Percentiles rank a stretch among this genome's conserved stretches.
phyloP scores from a whole-genome alignment of 2,113 vertebrate genomes.

The Barbus barbus region DNA sequence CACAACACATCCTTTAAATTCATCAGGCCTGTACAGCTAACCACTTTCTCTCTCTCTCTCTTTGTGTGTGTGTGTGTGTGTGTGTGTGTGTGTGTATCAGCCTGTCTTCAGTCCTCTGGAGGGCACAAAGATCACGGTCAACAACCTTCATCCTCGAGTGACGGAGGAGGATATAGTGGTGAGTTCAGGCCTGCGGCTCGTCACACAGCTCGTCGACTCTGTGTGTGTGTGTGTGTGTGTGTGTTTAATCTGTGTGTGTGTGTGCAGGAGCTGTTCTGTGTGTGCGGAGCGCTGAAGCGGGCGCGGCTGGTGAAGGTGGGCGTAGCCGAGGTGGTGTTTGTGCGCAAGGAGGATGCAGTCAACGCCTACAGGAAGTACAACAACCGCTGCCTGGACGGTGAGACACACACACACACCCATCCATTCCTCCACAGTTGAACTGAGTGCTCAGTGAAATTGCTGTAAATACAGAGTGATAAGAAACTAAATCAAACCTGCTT shows the following conservation, averaged over 20 bases:
- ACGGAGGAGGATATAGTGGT: constrained; percentile 98
- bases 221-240: constrained; percentile 15
- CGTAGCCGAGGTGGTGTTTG: constrained; percentile 97
- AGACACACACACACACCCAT: constrained; percentile 53
- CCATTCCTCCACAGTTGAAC: no score
- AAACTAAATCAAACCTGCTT: no score
- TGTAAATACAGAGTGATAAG: no score
- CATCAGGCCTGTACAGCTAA: background rate
- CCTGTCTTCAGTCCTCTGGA: constrained; percentile 89
- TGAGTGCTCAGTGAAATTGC: no score
- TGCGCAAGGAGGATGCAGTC: constrained; percentile 95
- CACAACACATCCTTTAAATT: no score
- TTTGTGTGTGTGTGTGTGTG: constrained; percentile 14
- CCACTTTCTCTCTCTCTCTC: no score
- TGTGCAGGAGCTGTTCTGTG: constrained; percentile 93
- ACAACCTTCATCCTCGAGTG: constrained; percentile 94
- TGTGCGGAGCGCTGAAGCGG: constrained; percentile 94
- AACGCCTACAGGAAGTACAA: constrained; percentile 98
- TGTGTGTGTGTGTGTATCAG: constrained; percentile 64
- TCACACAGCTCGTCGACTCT: background rate
- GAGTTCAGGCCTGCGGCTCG: constrained; percentile 64
- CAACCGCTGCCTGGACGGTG: constrained; percentile 96
- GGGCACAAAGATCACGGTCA: constrained; percentile 97
- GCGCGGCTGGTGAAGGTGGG: constrained; percentile 90
- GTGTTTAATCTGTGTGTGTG: constrained; percentile 10